Base-by-base conservation (phyloP, 1,140 invertebrate genomes). In the Cydia strobilella region DNA sequence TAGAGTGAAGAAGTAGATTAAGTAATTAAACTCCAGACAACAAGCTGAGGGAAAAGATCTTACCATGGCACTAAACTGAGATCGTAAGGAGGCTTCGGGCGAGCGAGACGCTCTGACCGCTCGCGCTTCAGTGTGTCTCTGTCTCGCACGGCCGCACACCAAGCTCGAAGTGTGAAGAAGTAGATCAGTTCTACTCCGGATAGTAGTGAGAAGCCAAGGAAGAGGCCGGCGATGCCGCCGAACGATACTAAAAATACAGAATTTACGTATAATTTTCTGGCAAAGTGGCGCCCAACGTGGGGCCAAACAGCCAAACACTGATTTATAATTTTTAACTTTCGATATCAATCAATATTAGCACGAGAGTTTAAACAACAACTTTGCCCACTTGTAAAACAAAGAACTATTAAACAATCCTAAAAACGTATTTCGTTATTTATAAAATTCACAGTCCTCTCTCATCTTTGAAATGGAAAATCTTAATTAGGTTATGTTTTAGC, bases 201-300 rank as follows among this genome's bases (percentile, higher is more conserved):
- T 1, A 97, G 86, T 31, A 97, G 84, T 18, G 95, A 96, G 85
- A 96, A 97, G 0, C 96, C 96, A 0, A 97, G 86, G 86, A 97
- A 97, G 2, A 96, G 92, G 9, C 96, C 96, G 7, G 96, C 96
- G 74, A 96, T 96, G 35, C 96, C 96, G 39, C 95, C 95, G 82
- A 96, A 96, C 15, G 95, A 95, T 45, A 96, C 95, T 96, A 84
- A 23, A 59, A 23, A 23, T 23, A 23, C 9, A 45, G 42, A 45
- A 45, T 10, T 39, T 39, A 39, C 7, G 35, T 39, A 31, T 6
- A 31, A 31, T 31, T 31, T 31, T 31, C 3, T 31, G 5, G 42
- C 13, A 45, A 45, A 45, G 10, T 45, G 42, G 42, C 42, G 42
- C 10, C 42, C 42, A 45, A 45, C 42, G 42, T 45, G 42, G 42